phyloP scores from a whole-genome alignment of 2,797 vertebrate species.

The Cygnus olor region DNA sequence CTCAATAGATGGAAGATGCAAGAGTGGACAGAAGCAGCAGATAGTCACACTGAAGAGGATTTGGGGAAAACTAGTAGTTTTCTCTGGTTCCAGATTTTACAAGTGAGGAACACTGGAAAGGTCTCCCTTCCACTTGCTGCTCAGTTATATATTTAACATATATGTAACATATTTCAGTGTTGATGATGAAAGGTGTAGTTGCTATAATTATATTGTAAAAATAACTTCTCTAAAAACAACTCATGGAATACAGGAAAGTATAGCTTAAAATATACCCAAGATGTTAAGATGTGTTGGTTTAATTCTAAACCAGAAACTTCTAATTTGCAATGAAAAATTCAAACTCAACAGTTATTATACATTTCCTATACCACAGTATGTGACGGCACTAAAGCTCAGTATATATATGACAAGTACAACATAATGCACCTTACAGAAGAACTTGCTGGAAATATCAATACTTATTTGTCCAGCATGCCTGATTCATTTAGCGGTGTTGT shows the following conservation, averaged over 20 bases:
- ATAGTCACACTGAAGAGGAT: neutral
- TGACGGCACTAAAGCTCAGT: neutral
- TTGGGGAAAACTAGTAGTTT: neutral
- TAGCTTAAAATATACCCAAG: neutral
- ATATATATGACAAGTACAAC: neutral
- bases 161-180: neutral
- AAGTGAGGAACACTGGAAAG: fast-evolving
- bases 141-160: neutral
- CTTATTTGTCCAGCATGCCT: neutral
- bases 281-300: no score
- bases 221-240: neutral
- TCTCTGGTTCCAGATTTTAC: neutral
- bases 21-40: neutral
- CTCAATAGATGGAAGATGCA: neutral
- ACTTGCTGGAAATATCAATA: neutral
- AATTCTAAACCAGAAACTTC: neutral
- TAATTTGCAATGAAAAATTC: neutral
- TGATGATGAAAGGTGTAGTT: neutral
- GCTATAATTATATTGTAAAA: neutral
- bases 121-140: fast-evolving
- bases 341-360: neutral
- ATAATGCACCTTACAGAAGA: neutral
- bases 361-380: neutral
- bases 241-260: neutral
- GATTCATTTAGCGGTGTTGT: no score